These are phyloP conservation scores for Bubo scandiacus DNA, from an alignment of 2,113 vertebrate genomes.

Conservation along the genomic window DNA sequence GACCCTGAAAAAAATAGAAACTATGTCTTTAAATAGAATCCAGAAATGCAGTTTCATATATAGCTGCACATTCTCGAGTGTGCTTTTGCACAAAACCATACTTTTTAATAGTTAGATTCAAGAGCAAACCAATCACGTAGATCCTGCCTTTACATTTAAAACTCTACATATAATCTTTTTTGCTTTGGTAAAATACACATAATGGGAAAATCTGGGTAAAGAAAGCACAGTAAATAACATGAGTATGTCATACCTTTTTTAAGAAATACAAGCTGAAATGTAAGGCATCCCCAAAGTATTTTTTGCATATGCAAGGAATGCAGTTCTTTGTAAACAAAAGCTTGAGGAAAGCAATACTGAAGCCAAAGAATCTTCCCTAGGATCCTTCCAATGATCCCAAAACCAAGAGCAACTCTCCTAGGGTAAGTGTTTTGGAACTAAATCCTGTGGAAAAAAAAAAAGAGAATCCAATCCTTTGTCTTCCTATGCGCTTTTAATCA, in stretches of 20 bases:
- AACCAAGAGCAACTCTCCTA: slow-evolving; percentile 48
- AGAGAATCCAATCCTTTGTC: slow-evolving; percentile 55
- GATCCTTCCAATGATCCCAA: slow-evolving; percentile 58
- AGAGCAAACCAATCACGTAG: slow-evolving; percentile 43
- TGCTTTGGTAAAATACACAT: slow-evolving; percentile 56
- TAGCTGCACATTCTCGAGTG: background rate
- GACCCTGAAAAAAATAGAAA: slow-evolving; percentile 21
- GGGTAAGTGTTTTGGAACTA: slow-evolving; percentile 40
- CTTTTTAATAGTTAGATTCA: slow-evolving; percentile 9
- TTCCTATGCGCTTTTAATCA: slow-evolving; percentile 48
- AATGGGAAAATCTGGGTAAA: background rate
- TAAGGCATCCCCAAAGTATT: slow-evolving; percentile 78
- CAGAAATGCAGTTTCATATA: background rate
- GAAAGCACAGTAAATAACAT: slow-evolving; percentile 56
- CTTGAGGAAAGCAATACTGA: slow-evolving; percentile 71
- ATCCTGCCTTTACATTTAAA: slow-evolving; percentile 49
- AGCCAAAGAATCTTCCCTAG: slow-evolving; percentile 63
- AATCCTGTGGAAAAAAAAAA: slow-evolving; percentile 15
- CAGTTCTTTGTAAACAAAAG: slow-evolving; percentile 83
- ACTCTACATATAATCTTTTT: slow-evolving; percentile 25
- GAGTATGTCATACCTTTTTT: slow-evolving; percentile 64
- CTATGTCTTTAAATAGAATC: slow-evolving; percentile 32
- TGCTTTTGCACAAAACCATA: background rate
- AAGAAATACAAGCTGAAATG: slow-evolving; percentile 74
- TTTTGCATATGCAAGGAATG: slow-evolving; percentile 76